Base-by-base conservation (phyloP, 2,113 vertebrate species). In the Turdus rufiventris region DNA sequence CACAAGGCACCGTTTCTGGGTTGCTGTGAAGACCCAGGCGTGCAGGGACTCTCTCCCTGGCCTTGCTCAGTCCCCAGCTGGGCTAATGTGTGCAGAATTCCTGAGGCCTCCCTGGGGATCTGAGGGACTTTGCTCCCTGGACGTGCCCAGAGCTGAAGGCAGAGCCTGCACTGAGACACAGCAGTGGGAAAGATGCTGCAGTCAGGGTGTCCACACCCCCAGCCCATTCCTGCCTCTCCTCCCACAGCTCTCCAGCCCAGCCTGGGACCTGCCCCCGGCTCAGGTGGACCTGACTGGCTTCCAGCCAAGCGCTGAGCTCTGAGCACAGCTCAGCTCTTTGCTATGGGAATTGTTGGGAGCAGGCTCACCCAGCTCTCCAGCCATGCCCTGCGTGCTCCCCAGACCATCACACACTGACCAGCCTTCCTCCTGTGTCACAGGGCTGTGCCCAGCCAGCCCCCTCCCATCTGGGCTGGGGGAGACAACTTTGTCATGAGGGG, bases 371-470 rank as follows among this genome's bases (percentile, higher is more conserved):
- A 31, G 24, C 28, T n/a, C 61, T 45, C n/a, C 42, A 58, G 34
- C 47, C 61, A 2, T 43, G 50, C 20, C 51, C 73, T 57, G 34
- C 0, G 26, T 51, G 50, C 40, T 67, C 15, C 60, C 10, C 63
- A 73, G 58, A 10, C n/a, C 56, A 25, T 18, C 62, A 38, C 17
- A 33, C n/a, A 4, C 36, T 36, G 28, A 4, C 4, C 67, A 73
- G 42, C 34, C 51, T 54, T 47, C 34, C 48, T 86, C 19, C 54
- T 5, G 19, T 34, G 48, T 6, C 70, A 26, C 47, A 36, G 0
- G 0, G 14, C 2, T 20, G 13, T 26, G 43, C n/a, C 26, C 2
- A 3, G 38, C 25, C 47, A 42, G 38, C 1, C 18, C 19, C 16
- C 4, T 57, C 57, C 17, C 5, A 1, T 3, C 47, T 18, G 74